Evolutionary conservation across 2,797 vertebrate species (phyloP).

Genomic region (Momotus momota): DNA sequence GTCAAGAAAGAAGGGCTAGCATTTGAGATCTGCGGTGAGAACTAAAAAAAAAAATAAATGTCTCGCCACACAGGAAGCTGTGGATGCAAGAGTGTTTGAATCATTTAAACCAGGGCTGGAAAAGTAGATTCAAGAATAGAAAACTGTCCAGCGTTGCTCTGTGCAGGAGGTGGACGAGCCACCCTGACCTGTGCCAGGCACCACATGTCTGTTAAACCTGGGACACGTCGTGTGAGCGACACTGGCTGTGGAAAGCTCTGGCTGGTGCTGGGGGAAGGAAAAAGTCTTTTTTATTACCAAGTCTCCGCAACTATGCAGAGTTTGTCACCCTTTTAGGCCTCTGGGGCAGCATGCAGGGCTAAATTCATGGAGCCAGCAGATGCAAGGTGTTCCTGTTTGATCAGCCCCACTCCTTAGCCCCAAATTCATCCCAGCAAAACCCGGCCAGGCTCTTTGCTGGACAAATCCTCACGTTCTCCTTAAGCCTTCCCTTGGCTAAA

Average conservation of each 20-base stretch:
- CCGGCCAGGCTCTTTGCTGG: neutral
- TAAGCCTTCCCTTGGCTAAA: neutral
- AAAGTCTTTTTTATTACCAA: neutral
- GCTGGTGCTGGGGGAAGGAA: neutral
- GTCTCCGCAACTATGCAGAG: accelerated
- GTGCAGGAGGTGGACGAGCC: neutral
- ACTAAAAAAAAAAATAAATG: neutral
- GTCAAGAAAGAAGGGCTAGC: neutral
- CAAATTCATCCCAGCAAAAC: neutral
- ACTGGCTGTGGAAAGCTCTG: accelerated
- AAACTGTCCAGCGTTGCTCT: accelerated
- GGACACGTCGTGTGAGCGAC: neutral
- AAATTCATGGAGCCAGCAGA: accelerated
- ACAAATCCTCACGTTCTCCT: neutral
- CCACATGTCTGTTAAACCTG: accelerated
- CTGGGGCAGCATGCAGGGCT: accelerated
- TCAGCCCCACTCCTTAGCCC: neutral
- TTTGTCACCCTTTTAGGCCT: neutral
- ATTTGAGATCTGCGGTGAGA: neutral
- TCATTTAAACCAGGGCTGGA: neutral
- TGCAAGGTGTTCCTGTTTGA: neutral
- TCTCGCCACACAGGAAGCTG: neutral
- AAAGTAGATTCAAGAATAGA: neutral
- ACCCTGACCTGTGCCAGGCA: accelerated
- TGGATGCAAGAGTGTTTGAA: neutral